A percentile compares a stretch with the other conserved stretches of the same genome.
Conservation (phyloP, 2,888 invertebrate genomes). For the Cecidostiba fungosa region DNA sequence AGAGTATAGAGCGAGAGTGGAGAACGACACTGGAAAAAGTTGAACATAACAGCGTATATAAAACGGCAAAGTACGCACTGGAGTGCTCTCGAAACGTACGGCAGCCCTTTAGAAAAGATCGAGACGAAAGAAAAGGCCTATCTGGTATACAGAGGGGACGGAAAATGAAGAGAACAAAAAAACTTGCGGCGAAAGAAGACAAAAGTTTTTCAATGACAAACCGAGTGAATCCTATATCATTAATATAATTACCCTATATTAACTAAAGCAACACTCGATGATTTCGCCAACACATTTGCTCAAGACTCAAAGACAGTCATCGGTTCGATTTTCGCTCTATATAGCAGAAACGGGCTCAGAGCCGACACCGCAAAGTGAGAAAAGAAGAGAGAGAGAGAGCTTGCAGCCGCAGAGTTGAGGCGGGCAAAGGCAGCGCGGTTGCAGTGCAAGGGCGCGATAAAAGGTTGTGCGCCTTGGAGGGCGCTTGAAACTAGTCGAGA, state of each 20-base stretch:
- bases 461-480: conserved; percentile 66
- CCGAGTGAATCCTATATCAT: too few species aligned
- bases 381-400: conserved; percentile 26
- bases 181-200: conserved; percentile 1
- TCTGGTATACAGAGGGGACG: neutral
- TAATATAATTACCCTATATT: neutral
- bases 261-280: neutral
- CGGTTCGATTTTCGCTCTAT: neutral
- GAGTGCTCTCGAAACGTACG: conserved; percentile 55
- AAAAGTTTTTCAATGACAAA: neutral
- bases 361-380: neutral
- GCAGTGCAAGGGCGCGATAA: conserved; percentile 63
- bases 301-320: neutral
- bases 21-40: conserved; percentile 51
- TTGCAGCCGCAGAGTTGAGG: conserved; percentile 52
- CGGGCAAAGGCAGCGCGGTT: conserved; percentile 31
- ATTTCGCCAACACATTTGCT: neutral
- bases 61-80: conserved; percentile 65
- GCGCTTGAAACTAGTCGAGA: conserved; percentile 60
- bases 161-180: conserved; percentile 42
- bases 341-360: neutral
- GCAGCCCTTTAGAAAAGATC: conserved; percentile 30
- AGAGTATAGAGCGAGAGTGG: neutral
- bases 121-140: conserved; percentile 54
- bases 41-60: conserved; percentile 62